Percentiles rank a stretch among this genome's conserved stretches.
Conservation (phyloP, 2,888 invertebrate species). For the Acrobasis repandana region DNA sequence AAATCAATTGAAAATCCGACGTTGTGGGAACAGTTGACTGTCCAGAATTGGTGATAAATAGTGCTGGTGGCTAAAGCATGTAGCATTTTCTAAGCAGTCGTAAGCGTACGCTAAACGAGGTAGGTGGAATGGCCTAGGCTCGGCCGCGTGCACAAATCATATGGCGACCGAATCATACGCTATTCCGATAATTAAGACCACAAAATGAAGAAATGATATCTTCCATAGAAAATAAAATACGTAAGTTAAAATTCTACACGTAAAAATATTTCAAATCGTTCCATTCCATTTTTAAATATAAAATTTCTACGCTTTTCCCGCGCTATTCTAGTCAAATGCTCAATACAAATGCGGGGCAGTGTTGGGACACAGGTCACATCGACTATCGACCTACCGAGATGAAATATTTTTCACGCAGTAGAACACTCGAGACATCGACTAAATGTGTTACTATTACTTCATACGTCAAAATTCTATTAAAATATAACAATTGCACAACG, state of each 20-base stretch:
- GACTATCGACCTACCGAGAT: constrained; percentile 32
- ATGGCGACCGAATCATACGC: constrained; percentile 61
- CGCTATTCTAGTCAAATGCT: constrained; percentile 64
- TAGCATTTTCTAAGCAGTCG: constrained; percentile 58
- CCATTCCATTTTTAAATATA: constrained; percentile 26
- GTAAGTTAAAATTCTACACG: constrained; percentile 67
- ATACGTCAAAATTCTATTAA: constrained; percentile 61
- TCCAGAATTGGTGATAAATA: constrained; percentile 58
- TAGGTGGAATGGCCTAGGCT: constrained; percentile 59
- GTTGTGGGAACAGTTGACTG: constrained; percentile 58
- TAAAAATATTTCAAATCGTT: constrained; percentile 56
- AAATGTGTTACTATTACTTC: constrained; percentile 78
- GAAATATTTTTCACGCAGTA: constrained; percentile 61
- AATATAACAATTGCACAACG: constrained; percentile 52
- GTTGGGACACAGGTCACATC: constrained; percentile 43
- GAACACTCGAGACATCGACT: constrained; percentile 77
- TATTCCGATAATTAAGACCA: constrained; percentile 73
- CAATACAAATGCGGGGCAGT: constrained; percentile 53
- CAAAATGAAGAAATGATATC: constrained; percentile 71
- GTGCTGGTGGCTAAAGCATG: constrained; percentile 50
- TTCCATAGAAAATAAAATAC: constrained; percentile 79
- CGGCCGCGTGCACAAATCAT: constrained; percentile 62
- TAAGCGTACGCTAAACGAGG: constrained; percentile 39
- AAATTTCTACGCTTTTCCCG: constrained; percentile 39
- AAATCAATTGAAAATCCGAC: constrained; percentile 70